A percentile compares a stretch with the other conserved stretches of the same genome.
These are phyloP conservation scores for Mya arenaria DNA, from an alignment of 1,140 invertebrate genomes.

Conservation along the genomic window DNA sequence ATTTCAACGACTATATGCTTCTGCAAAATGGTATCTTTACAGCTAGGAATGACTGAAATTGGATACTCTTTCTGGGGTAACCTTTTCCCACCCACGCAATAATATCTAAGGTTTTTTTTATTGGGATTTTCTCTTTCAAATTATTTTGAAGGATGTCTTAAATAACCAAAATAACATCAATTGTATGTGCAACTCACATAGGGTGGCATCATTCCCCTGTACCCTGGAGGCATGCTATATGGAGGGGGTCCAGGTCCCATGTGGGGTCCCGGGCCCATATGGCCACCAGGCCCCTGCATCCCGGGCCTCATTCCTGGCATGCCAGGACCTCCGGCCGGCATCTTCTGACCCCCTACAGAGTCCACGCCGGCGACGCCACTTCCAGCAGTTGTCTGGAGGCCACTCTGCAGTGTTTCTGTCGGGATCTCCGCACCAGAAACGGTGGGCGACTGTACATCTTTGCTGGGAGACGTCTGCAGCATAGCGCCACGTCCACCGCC, in stretches of 20 bases:
- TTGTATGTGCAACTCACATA: no score
- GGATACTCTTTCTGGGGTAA: no score
- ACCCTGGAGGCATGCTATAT: slow-evolving; percentile 83
- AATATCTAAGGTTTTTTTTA: no score
- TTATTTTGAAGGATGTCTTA: no score
- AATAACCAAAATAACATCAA: no score
- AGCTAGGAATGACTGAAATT: no score
- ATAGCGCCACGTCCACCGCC: slow-evolving; percentile 80
- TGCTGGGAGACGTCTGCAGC: slow-evolving; percentile 73
- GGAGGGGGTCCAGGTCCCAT: slow-evolving; percentile 75
- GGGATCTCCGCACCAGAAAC: slow-evolving; percentile 66
- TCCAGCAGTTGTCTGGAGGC: slow-evolving; percentile 78
- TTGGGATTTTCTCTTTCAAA: no score
- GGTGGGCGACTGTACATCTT: slow-evolving; percentile 68
- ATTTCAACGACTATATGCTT: no score
- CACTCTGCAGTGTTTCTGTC: slow-evolving; percentile 78
- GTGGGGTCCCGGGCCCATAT: no score
- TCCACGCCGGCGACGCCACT: slow-evolving; percentile 65
- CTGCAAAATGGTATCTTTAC: no score
- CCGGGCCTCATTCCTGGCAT: slow-evolving; percentile 82
- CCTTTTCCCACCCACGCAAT: no score
- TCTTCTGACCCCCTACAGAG: slow-evolving; percentile 73
- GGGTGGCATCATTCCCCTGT: slow-evolving; percentile 88
- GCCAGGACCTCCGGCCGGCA: slow-evolving; percentile 84
- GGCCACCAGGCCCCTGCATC: slow-evolving; percentile 75